A percentile compares a stretch with the other conserved stretches of the same genome.
phyloP scores from a whole-genome alignment of 2,113 vertebrate genomes.

The Plestiodon gilberti region DNA sequence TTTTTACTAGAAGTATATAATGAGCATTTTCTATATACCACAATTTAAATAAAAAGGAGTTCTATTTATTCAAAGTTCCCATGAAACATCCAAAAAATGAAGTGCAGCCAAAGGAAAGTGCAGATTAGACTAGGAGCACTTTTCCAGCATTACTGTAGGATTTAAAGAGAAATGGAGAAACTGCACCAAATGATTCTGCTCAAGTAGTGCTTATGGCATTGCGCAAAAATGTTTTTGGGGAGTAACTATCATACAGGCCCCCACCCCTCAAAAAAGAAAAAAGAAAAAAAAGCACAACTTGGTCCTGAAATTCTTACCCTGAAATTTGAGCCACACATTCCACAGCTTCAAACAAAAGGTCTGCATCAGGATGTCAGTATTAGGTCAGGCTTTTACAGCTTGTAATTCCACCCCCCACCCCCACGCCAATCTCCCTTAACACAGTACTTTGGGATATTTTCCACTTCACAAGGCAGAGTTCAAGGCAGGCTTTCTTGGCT shows the following conservation, averaged over 20 bases:
- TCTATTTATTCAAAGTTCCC: background rate
- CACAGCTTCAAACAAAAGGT: slow-evolving; percentile 69
- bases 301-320: slow-evolving; percentile 32
- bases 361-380: slow-evolving; percentile 65
- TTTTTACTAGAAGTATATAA: background rate
- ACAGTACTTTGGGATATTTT: slow-evolving; percentile 32
- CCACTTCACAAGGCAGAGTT: slow-evolving; percentile 38
- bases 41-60: background rate
- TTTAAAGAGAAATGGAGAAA: background rate
- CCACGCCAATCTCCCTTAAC: background rate
- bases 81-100: background rate
- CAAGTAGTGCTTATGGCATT: background rate
- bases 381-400: slow-evolving; percentile 64
- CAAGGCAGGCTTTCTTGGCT: slow-evolving; percentile 32
- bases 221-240: slow-evolving; percentile 15
- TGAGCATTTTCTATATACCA: background rate
- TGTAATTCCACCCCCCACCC: background rate
- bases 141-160: background rate
- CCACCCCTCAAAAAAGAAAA: background rate
- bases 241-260: slow-evolving; percentile 4
- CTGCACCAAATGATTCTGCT: background rate
- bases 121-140: background rate
- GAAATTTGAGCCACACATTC: slow-evolving; percentile 63
- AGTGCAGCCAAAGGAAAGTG: background rate
- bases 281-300: background rate